phyloP scores from a whole-genome alignment of 2,888 invertebrate species.

The Aleiodes testaceus region DNA sequence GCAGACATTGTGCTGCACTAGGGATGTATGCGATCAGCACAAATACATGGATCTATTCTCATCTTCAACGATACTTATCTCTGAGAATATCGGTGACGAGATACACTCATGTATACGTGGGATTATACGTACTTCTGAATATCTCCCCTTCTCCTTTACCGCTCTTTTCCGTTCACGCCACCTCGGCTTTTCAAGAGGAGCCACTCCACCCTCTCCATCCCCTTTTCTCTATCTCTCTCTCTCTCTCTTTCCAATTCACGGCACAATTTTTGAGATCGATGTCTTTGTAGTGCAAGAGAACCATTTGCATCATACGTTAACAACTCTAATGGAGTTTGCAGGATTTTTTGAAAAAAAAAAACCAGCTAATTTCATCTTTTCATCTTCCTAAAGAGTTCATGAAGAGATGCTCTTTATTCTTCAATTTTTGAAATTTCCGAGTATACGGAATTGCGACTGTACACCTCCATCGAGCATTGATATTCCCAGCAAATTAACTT shows the following conservation, averaged over 20 bases:
- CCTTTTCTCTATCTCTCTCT: conserved; percentile 10
- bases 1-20: conserved; percentile 40
- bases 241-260: conserved; percentile 60
- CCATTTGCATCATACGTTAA: neutral
- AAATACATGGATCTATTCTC: conserved; percentile 26
- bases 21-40: conserved; percentile 21
- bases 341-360: too few species aligned
- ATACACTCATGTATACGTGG: conserved; percentile 26
- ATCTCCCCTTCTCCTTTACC: conserved; percentile 4
- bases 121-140: conserved; percentile 11
- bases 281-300: conserved; percentile 58
- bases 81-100: conserved; percentile 31
- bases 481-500: conserved; percentile 48
- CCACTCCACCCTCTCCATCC: conserved; percentile 55
- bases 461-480: conserved; percentile 53
- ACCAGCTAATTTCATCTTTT: too few species aligned
- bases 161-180: conserved; percentile 33
- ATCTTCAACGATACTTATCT: conserved; percentile 39
- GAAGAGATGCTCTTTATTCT: too few species aligned
- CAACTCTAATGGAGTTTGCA: neutral
- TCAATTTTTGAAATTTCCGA: conserved; percentile 2
- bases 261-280: conserved; percentile 69
- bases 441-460: conserved; percentile 44
- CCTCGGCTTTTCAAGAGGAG: conserved; percentile 54
- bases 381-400: too few species aligned